Conservation (phyloP, 2,888 invertebrate genomes). For the Drosophila tripunctata region DNA sequence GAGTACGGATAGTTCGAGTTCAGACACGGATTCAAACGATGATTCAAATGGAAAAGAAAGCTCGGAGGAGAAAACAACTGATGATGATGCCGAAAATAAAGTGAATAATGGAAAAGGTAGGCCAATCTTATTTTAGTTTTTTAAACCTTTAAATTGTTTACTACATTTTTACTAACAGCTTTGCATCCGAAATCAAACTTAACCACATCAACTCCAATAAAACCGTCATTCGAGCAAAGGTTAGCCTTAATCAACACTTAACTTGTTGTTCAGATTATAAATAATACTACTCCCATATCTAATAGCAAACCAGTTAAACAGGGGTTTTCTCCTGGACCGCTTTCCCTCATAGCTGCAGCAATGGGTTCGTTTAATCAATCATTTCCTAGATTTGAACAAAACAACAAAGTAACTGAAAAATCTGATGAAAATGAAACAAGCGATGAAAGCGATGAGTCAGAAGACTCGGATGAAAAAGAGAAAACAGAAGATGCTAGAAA, state of each 20-base stretch:
- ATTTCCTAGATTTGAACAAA: neutral
- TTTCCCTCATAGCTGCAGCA: conserved; percentile 20
- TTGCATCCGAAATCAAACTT: neutral
- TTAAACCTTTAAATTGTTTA: neutral
- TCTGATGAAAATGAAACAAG: neutral
- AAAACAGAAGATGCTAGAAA: neutral
- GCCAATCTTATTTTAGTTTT: neutral
- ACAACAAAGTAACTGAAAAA: neutral
- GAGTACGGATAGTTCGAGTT: neutral
- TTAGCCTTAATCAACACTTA: neutral
- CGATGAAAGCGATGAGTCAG: neutral
- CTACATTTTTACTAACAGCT: neutral
- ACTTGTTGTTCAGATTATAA: neutral
- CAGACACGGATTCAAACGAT: neutral
- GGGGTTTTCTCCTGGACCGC: neutral
- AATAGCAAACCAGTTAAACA: neutral
- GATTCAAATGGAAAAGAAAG: neutral
- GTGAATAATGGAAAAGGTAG: neutral
- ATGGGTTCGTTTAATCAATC: conserved; percentile 6
- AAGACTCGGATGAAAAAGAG: neutral
- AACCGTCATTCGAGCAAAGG: neutral
- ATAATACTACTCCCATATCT: neutral
- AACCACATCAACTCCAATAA: neutral
- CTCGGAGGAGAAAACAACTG: neutral
- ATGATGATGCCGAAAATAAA: neutral